Conservation (phyloP, 1,140 invertebrate genomes). For the Cryptotermes secundus region DNA sequence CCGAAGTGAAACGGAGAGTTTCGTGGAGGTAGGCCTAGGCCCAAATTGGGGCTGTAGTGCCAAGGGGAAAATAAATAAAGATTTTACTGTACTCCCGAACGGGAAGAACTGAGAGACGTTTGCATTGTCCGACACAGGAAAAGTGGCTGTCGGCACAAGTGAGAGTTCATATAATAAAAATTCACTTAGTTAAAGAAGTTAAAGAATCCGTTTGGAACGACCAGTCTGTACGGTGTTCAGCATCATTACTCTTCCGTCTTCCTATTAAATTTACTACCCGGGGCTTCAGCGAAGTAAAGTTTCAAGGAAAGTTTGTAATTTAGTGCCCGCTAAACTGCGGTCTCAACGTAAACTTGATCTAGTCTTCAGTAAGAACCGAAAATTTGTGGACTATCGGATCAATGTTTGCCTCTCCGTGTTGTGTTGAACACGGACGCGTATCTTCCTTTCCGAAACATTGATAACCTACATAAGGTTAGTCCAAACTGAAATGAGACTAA, state of each 20-base stretch:
- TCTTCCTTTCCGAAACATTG: too few relatives aligned
- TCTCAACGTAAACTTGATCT: background rate
- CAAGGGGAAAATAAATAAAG: too few relatives aligned
- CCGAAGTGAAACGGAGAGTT: too few relatives aligned
- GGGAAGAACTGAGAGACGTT: too few relatives aligned
- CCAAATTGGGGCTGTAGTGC: too few relatives aligned
- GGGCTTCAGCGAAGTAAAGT: background rate
- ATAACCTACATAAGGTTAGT: too few relatives aligned
- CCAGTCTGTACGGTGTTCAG: background rate
- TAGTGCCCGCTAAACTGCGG: background rate
- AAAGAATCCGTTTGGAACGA: background rate
- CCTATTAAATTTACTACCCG: background rate
- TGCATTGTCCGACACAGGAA: too few relatives aligned
- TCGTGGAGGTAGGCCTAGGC: too few relatives aligned
- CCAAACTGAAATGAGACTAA: too few relatives aligned
- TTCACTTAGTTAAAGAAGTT: background rate
- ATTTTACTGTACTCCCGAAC: too few relatives aligned
- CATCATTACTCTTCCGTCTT: background rate
- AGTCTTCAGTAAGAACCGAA: background rate
- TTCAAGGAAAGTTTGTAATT: background rate
- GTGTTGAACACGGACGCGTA: background rate
- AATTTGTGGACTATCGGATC: background rate
- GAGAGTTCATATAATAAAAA: too few relatives aligned
- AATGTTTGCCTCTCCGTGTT: background rate
- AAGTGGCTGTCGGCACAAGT: too few relatives aligned